A percentile compares a stretch with the other conserved stretches of the same genome.
phyloP scores from a whole-genome alignment of 2,797 vertebrate species.

The Characodon lateralis region DNA sequence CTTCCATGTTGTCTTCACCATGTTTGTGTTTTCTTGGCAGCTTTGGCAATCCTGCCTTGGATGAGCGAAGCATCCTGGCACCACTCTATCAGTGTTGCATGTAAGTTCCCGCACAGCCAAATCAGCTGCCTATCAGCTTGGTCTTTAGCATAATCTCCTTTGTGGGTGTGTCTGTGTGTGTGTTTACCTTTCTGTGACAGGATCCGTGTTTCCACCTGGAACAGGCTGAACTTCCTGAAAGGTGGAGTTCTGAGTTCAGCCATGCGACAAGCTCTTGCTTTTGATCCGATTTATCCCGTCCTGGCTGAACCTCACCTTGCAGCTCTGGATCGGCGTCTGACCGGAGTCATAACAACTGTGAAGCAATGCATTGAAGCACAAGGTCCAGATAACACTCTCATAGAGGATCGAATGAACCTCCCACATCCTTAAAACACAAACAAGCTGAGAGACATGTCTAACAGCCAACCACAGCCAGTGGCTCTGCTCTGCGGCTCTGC shows the following conservation, averaged over 20 bases:
- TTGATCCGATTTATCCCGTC: slow-evolving; percentile 90
- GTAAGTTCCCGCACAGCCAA: slow-evolving; percentile 79
- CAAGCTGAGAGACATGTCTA: not conserved
- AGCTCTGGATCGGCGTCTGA: slow-evolving; percentile 90
- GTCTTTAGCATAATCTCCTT: not conserved
- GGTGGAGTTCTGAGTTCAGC: slow-evolving; percentile 88
- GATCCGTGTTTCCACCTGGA: slow-evolving; percentile 96
- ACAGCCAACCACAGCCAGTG: slow-evolving; percentile 1
- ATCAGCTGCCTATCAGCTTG: not conserved
- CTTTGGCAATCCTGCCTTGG: slow-evolving; percentile 93
- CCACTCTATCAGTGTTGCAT: slow-evolving; percentile 99
- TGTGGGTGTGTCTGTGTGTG: not conserved
- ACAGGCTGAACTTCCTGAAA: slow-evolving; percentile 91
- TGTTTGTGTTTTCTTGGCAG: slow-evolving; percentile 69
- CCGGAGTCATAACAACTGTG: slow-evolving; percentile 88
- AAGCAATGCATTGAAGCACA: slow-evolving; percentile 95
- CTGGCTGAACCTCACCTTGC: slow-evolving; percentile 88
- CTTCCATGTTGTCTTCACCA: not conserved
- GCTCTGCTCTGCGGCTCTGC: too few species aligned
- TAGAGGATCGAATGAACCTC: slow-evolving; percentile 97
- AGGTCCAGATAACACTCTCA: slow-evolving; percentile 89
- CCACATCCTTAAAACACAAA: slow-evolving; percentile 87
- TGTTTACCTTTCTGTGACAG: slow-evolving; percentile 67
- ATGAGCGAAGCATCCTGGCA: slow-evolving; percentile 97
- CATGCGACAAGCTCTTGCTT: slow-evolving; percentile 87